These are phyloP conservation scores for Vanessa cardui DNA, from an alignment of 2,888 invertebrate genomes.

Conservation along the genomic window DNA sequence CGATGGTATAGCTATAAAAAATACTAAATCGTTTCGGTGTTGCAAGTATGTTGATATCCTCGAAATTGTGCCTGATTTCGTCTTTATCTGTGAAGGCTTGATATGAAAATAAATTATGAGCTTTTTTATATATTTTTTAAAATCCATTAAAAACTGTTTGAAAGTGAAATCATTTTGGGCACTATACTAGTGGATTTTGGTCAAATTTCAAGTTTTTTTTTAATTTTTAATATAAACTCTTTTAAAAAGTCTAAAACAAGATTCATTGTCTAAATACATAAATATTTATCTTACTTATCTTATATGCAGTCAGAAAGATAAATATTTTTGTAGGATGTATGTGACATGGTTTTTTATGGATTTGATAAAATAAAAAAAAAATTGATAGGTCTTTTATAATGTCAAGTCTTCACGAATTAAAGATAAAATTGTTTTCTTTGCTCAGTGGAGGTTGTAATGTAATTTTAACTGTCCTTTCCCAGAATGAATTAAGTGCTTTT, in stretches of 20 bases:
- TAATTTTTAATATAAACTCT: no score
- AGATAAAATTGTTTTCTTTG: constrained; percentile 63
- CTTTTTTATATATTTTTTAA: neutral
- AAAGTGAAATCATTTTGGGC: no score
- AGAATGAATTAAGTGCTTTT: constrained; percentile 18
- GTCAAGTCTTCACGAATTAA: constrained; percentile 48
- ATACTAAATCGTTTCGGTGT: constrained; percentile 56
- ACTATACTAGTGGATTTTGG: no score
- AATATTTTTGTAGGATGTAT: no score
- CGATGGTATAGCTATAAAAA: constrained; percentile 62
- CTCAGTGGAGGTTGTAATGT: constrained; percentile 75
- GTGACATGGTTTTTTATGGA: no score
- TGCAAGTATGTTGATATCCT: constrained; percentile 57
- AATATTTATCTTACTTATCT: no score
- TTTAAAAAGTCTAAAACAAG: no score
- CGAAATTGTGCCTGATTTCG: constrained; percentile 68
- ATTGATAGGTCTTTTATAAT: neutral
- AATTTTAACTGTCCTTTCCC: constrained; percentile 37
- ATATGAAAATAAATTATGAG: neutral
- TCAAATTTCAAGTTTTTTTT: no score
- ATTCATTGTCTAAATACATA: no score
- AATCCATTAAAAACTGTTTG: neutral
- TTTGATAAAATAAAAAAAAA: no score
- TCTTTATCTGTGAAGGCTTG: constrained; percentile 41
- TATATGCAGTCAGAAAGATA: no score